These are phyloP conservation scores for Epinotia bilunana DNA, from an alignment of 2,888 invertebrate species.

Conservation along the genomic window DNA sequence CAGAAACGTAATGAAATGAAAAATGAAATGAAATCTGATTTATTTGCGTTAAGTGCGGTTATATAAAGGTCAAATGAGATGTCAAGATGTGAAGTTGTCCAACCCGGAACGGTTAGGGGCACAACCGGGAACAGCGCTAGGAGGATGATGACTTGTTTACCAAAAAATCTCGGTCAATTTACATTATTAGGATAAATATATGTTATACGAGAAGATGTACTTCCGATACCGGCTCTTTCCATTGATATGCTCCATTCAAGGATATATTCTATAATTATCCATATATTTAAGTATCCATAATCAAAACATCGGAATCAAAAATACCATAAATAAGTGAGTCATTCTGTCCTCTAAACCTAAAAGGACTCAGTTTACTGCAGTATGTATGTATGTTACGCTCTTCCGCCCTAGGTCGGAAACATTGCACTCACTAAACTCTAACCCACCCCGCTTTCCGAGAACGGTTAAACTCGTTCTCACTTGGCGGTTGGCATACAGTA, in stretches of 20 bases:
- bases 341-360: not conserved
- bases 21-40: too few relatives aligned
- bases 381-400: conserved; percentile 1
- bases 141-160: too few relatives aligned
- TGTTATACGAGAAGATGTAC: too few relatives aligned
- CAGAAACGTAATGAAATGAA: too few relatives aligned
- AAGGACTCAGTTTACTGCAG: not conserved
- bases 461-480: conserved; percentile 27
- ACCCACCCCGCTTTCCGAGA: conserved; percentile 27
- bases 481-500: conserved; percentile 7
- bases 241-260: not conserved
- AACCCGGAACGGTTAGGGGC: too few relatives aligned
- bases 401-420: conserved; percentile 12
- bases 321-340: not conserved
- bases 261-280: not conserved
- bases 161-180: too few relatives aligned
- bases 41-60: too few relatives aligned
- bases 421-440: conserved; percentile 28
- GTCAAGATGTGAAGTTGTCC: too few relatives aligned
- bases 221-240: too few relatives aligned
- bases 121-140: too few relatives aligned
- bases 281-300: not conserved
- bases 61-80: too few relatives aligned
- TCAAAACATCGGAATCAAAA: not conserved
- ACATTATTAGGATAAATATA: too few relatives aligned